These are phyloP conservation scores for Stichopus chloronotus DNA, from an alignment of 35 echinoderm and acorn worm species.

Conservation along the genomic window DNA sequence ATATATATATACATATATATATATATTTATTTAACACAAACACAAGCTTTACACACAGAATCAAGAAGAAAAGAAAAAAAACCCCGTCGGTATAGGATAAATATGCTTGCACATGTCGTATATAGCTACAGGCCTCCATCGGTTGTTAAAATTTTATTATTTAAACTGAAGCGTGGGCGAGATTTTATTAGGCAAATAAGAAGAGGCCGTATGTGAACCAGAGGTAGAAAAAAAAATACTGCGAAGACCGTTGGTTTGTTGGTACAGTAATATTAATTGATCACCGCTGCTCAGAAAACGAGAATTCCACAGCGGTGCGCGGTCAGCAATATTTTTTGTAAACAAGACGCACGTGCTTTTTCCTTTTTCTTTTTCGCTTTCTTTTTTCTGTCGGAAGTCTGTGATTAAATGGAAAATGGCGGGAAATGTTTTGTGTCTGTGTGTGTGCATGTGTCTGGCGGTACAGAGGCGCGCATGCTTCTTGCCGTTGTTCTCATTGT, in stretches of 20 bases:
- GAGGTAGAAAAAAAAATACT: not conserved
- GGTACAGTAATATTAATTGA: not conserved
- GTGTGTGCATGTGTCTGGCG: too few species aligned
- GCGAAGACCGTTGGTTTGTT: not conserved
- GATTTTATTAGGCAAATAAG: constrained; percentile 6
- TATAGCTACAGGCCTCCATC: not conserved
- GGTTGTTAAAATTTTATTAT: constrained; percentile 14
- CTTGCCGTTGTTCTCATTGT: too few species aligned
- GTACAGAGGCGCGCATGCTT: too few species aligned
- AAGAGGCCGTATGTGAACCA: not conserved
- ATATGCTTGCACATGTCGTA: too few species aligned
- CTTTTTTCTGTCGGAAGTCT: too few species aligned
- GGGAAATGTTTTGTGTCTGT: not conserved
- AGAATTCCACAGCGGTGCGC: not conserved
- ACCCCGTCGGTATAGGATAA: too few species aligned
- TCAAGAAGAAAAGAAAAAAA: too few species aligned
- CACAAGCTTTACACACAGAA: too few species aligned
- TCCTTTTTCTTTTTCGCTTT: not conserved
- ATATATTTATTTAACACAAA: too few species aligned
- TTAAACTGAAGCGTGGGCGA: constrained; percentile 11
- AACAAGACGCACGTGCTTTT: not conserved
- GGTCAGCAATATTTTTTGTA: not conserved
- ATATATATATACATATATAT: too few species aligned
- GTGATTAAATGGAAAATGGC: not conserved
- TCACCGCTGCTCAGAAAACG: not conserved